Conservation (phyloP, 2,888 invertebrate genomes). For the Nomada ruficornis region DNA sequence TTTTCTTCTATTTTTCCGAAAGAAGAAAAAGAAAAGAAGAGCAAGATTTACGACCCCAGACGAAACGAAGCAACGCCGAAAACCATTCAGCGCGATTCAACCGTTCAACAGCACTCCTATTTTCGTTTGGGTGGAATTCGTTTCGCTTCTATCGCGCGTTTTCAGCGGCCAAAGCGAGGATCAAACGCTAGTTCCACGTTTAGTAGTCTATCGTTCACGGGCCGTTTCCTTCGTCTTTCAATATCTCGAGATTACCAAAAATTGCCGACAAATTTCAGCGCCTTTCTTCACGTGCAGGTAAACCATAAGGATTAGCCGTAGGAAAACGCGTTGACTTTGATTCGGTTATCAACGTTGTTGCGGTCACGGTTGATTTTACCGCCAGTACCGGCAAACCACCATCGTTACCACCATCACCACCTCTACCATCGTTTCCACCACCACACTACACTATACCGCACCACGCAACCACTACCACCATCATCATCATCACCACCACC, state of each 20-base stretch:
- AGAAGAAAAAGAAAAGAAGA: not conserved
- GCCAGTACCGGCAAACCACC: constrained; percentile 15
- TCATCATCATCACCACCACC: constrained; percentile 25
- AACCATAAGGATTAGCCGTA: not conserved
- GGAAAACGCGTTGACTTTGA: not conserved
- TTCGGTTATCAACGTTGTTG: constrained; percentile 12
- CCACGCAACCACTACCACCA: constrained; percentile 23
- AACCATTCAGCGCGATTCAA: too few species aligned
- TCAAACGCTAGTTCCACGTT: too few species aligned
- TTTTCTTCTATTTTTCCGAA: too few species aligned
- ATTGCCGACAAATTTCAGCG: not conserved
- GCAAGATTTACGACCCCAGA: too few species aligned
- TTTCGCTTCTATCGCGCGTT: too few species aligned
- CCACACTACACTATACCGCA: constrained; percentile 2
- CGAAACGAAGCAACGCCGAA: not conserved
- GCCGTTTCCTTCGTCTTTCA: constrained; percentile 31
- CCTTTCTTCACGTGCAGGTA: not conserved
- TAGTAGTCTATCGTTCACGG: not conserved
- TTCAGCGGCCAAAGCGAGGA: too few species aligned
- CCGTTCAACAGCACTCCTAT: too few species aligned
- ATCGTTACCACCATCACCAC: constrained; percentile 24
- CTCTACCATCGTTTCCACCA: constrained; percentile 21
- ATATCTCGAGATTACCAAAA: not conserved
- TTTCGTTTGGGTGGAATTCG: too few species aligned
- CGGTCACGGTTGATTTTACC: constrained; percentile 29